Evolutionary conservation across 2,113 vertebrate species (phyloP).

Genomic region (Chloropsis hardwickii): DNA sequence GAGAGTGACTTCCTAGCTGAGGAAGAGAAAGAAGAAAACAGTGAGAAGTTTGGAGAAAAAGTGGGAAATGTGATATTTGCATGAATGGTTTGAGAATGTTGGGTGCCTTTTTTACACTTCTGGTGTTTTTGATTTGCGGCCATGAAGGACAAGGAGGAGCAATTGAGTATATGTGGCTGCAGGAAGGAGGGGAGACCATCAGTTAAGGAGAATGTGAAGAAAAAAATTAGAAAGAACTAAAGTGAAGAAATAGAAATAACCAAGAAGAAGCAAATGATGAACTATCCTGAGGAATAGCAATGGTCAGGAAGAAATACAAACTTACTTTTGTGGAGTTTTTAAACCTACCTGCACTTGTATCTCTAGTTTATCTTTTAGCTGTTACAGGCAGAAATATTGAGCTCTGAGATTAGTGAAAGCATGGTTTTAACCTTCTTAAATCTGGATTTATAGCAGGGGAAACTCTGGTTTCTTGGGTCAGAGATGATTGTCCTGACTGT

Average conservation of each 20-base stretch:
- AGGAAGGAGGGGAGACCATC: neutral
- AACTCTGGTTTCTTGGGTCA: neutral
- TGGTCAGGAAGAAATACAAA: neutral
- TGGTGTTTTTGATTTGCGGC: neutral
- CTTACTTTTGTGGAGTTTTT: neutral
- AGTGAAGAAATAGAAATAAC: neutral
- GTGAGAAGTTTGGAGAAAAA: neutral
- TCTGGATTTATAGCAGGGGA: neutral
- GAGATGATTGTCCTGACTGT: neutral
- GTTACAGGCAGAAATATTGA: neutral
- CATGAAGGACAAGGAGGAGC: neutral
- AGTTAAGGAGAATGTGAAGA: neutral
- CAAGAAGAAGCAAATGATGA: neutral
- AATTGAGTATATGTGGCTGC: neutral
- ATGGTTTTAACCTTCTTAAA: neutral
- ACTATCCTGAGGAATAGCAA: neutral
- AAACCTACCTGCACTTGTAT: neutral
- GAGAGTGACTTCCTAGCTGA: neutral
- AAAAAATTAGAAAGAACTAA: neutral
- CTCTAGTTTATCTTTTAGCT: neutral
- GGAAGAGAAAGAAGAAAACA: neutral
- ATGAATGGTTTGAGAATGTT: neutral
- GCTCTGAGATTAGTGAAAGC: neutral
- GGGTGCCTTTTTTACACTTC: neutral
- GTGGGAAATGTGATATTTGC: neutral